Evolutionary conservation across 2,888 invertebrate species (phyloP).

Genomic region (Parthenolecanium corni): DNA sequence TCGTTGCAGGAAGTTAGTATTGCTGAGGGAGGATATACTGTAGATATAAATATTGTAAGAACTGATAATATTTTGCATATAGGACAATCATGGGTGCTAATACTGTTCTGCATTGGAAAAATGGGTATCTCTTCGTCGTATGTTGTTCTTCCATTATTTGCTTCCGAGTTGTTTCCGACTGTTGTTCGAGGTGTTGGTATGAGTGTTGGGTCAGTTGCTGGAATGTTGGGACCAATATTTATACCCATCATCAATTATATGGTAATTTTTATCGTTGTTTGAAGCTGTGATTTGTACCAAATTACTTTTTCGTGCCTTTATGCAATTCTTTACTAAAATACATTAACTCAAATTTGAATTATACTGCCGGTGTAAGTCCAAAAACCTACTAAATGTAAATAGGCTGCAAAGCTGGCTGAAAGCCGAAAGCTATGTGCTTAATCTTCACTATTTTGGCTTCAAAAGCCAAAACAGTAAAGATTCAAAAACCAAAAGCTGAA

Average conservation of each 20-base stretch:
- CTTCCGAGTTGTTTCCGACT: slow-evolving; percentile 73
- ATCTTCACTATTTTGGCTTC: no score
- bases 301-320: no score
- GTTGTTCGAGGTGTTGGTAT: slow-evolving; percentile 73
- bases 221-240: slow-evolving; percentile 56
- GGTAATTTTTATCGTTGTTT: slow-evolving; percentile 38
- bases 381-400: no score
- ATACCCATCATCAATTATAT: slow-evolving; percentile 43
- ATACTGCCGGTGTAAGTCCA: no score
- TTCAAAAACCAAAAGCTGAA: no score
- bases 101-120: slow-evolving; percentile 71
- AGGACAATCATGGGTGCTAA: slow-evolving; percentile 38
- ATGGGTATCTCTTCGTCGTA: slow-evolving; percentile 79
- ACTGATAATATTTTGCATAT: background rate
- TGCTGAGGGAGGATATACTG: no score
- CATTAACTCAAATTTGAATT: no score
- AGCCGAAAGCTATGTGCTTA: no score
- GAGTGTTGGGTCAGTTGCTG: slow-evolving; percentile 70
- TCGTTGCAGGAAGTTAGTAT: slow-evolving; percentile 35
- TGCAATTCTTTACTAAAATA: no score
- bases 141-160: slow-evolving; percentile 69
- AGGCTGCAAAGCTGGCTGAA: no score
- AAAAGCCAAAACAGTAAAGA: no score
- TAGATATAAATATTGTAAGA: background rate
- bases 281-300: no score